These are phyloP conservation scores for Camponotus vicinus DNA, from an alignment of 1,140 invertebrate genomes.

Conservation along the genomic window DNA sequence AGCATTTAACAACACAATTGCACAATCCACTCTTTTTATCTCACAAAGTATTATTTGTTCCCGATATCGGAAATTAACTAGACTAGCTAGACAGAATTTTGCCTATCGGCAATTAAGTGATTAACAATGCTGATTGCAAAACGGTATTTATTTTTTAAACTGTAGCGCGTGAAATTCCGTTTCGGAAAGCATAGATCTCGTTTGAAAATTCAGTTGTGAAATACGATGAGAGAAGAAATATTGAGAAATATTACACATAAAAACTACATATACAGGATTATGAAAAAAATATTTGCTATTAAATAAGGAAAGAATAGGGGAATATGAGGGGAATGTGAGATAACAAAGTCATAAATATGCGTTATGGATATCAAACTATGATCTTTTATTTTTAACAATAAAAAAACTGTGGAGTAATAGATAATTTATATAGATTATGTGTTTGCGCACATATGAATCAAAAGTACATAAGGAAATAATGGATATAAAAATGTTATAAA, in stretches of 20 bases:
- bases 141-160: constrained; percentile 28
- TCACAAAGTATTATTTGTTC: constrained; percentile 22
- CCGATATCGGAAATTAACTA: constrained; percentile 18
- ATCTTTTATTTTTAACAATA: background rate
- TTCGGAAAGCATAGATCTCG: background rate
- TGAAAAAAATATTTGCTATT: background rate
- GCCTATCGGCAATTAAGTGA: constrained; percentile 15
- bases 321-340: background rate
- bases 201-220: background rate
- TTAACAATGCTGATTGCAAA: constrained; percentile 41
- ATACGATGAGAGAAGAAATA: background rate
- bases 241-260: background rate
- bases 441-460: background rate
- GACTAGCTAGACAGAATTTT: too few species aligned
- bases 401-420: background rate
- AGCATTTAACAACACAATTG: constrained; percentile 41
- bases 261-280: background rate
- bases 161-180: background rate
- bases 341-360: background rate
- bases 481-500: background rate
- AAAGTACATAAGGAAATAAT: background rate
- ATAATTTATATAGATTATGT: background rate
- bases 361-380: background rate
- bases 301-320: background rate
- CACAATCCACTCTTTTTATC: constrained; percentile 47